Percentiles rank a stretch among this genome's conserved stretches.
Conservation (phyloP, 2,113 vertebrate species). For the Oryzias melastigma region DNA sequence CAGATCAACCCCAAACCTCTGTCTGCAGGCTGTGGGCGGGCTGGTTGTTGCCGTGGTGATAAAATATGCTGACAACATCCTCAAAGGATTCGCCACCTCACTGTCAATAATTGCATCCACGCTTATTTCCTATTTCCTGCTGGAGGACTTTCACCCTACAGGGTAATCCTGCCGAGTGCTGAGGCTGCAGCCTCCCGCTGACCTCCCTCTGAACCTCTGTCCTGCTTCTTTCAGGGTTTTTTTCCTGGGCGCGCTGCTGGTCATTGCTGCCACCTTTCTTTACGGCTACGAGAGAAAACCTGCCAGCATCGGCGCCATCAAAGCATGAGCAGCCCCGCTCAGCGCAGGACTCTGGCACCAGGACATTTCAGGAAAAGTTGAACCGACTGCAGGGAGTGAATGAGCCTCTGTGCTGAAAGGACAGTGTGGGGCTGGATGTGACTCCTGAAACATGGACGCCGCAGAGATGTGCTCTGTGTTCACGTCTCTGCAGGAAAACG, state of each 20-base stretch:
- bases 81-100: slow-evolving; percentile 70
- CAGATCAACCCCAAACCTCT: not conserved
- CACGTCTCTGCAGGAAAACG: not conserved
- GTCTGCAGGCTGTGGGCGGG: slow-evolving; percentile 61
- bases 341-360: not conserved
- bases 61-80: slow-evolving; percentile 74
- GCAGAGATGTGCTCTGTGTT: not conserved
- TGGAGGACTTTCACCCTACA: slow-evolving; percentile 61
- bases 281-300: slow-evolving; percentile 88
- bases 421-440: no score
- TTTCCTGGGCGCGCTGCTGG: slow-evolving; percentile 87
- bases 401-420: not conserved
- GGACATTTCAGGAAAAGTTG: not conserved
- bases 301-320: slow-evolving; percentile 64
- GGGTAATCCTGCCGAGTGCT: slow-evolving; percentile 29
- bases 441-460: no score
- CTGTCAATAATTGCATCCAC: slow-evolving; percentile 65
- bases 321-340: slow-evolving; percentile 26
- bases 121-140: slow-evolving; percentile 62
- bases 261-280: slow-evolving; percentile 92
- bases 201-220: not conserved
- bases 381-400: not conserved
- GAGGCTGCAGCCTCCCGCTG: not conserved
- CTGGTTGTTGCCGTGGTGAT: slow-evolving; percentile 65
- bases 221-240: slow-evolving; percentile 78